A percentile compares a stretch with the other conserved stretches of the same genome.
Conservation (phyloP, 1,140 invertebrate species). For the Acromyrmex heyeri region DNA sequence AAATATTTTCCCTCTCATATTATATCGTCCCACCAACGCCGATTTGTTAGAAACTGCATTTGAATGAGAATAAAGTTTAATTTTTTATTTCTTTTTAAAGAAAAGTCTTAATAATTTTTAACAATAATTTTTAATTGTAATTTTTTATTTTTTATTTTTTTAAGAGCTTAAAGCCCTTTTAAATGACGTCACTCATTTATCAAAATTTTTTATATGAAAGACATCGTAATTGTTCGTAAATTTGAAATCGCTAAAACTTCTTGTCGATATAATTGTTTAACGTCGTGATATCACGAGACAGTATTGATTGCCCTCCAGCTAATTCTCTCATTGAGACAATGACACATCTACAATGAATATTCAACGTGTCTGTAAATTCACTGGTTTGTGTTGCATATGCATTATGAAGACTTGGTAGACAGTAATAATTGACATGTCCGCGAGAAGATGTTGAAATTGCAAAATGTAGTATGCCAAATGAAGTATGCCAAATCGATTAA, state of each 20-base stretch:
- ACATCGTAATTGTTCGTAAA: not conserved
- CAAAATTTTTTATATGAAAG: not conserved
- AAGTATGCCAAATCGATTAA: not conserved
- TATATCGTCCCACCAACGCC: not conserved
- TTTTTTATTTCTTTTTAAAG: not conserved
- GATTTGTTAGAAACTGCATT: not conserved
- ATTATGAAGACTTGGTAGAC: constrained; percentile 80
- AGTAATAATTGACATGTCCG: constrained; percentile 58
- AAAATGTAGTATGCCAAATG: not conserved
- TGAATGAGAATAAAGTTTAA: not conserved
- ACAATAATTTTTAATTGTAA: no score
- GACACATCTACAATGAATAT: constrained; percentile 82
- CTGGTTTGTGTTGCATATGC: constrained; percentile 79
- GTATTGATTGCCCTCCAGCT: constrained; percentile 66
- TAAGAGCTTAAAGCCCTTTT: not conserved
- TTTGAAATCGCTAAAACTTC: not conserved
- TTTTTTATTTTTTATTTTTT: not conserved
- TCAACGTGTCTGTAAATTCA: constrained; percentile 80
- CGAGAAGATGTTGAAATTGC: constrained; percentile 40
- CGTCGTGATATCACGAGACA: constrained; percentile 39
- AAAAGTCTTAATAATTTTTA: no score
- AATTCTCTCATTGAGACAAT: constrained; percentile 76
- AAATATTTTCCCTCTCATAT: constrained; percentile 9
- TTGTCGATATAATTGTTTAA: constrained; percentile 57
- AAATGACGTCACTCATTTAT: not conserved